Evolutionary conservation across 2,888 invertebrate genomes (phyloP).

Genomic region (Cataglyphis livida): DNA sequence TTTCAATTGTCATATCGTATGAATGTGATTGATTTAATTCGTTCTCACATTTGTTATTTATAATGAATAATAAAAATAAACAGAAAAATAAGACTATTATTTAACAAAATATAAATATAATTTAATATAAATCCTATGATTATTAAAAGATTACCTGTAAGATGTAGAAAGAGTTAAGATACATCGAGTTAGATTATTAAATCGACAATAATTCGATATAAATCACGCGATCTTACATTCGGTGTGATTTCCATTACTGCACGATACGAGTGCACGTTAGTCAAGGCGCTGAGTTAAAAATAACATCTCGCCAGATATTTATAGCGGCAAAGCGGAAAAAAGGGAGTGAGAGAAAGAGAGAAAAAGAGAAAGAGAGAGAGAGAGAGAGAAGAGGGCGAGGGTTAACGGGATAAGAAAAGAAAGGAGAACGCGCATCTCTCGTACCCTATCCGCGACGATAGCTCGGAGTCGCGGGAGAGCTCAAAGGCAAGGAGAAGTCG

Average conservation of each 20-base stretch:
- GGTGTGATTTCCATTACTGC: background rate
- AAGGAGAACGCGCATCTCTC: slow-evolving; percentile 42
- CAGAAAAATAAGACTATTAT: background rate
- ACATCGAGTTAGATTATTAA: background rate
- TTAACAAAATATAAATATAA: background rate
- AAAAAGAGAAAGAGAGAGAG: background rate
- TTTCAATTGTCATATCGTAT: background rate
- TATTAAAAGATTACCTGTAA: background rate
- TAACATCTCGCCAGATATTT: slow-evolving; percentile 82
- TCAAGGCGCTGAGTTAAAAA: slow-evolving; percentile 80
- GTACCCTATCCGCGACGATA: slow-evolving; percentile 60
- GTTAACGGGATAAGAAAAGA: slow-evolving; percentile 52
- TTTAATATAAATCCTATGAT: background rate
- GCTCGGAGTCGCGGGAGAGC: slow-evolving; percentile 58
- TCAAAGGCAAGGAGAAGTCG: slow-evolving; percentile 22
- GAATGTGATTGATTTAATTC: background rate
- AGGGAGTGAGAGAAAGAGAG: no score
- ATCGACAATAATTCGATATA: slow-evolving; percentile 1
- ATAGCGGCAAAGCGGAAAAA: slow-evolving; percentile 72
- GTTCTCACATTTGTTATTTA: no score
- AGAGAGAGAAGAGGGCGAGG: slow-evolving; percentile 55
- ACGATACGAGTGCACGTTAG: slow-evolving; percentile 69
- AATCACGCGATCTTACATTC: slow-evolving; percentile 10
- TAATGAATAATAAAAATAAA: background rate
- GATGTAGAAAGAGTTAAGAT: background rate